Evolutionary conservation across 2,888 invertebrate genomes (phyloP).

Genomic region (Xestoiulus laeticollis): DNA sequence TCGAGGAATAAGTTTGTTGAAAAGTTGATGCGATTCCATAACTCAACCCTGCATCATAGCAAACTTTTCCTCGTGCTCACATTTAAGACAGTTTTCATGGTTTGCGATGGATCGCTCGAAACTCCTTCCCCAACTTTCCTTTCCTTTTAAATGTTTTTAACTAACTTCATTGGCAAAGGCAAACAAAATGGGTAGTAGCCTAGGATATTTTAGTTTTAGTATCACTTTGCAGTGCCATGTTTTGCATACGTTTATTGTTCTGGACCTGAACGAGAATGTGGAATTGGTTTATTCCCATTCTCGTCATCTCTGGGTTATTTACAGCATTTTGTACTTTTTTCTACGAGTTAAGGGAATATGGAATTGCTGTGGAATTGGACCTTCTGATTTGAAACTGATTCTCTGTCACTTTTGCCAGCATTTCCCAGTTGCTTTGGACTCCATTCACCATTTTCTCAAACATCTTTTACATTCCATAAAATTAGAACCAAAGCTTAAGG

Average conservation of each 20-base stretch:
- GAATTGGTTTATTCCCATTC: conserved; percentile 15
- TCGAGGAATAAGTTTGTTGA: too few relatives aligned
- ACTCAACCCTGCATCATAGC: background rate
- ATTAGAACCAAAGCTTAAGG: conserved; percentile 44
- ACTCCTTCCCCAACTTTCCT: background rate
- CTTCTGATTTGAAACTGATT: conserved; percentile 31
- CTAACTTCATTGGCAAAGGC: conserved; percentile 41
- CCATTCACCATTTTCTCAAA: conserved; percentile 36
- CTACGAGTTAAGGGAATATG: conserved; percentile 51
- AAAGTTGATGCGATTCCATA: background rate
- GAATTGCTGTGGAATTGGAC: conserved; percentile 44
- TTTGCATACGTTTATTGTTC: conserved; percentile 32
- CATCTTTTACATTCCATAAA: conserved; percentile 51
- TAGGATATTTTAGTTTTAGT: conserved; percentile 36
- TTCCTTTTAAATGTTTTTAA: conserved; percentile 6
- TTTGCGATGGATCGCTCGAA: background rate
- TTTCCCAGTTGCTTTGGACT: background rate
- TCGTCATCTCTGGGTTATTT: conserved; percentile 11
- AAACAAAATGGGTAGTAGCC: conserved; percentile 38
- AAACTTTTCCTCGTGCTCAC: background rate
- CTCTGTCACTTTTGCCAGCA: conserved; percentile 36
- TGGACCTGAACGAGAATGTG: background rate
- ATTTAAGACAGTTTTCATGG: conserved; percentile 11
- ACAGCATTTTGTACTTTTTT: conserved; percentile 45
- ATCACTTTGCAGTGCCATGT: conserved; percentile 40